Evolutionary conservation across 2,113 vertebrate species (phyloP).

Genomic region (Loxodonta africana): DNA sequence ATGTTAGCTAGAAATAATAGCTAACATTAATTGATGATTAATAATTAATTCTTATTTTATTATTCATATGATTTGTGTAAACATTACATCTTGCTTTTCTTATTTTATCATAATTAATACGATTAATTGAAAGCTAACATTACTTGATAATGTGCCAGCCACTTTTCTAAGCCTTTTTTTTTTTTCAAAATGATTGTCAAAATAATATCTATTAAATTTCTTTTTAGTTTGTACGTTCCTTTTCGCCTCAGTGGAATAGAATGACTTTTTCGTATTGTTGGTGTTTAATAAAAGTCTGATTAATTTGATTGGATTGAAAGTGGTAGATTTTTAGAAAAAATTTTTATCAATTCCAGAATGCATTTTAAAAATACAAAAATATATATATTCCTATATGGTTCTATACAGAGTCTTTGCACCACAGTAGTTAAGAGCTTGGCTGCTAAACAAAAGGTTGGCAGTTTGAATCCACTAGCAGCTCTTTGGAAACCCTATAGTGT

Average conservation of each 20-base stretch:
- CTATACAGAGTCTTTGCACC: no score
- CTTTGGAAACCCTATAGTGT: no score
- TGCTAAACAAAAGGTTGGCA: no score
- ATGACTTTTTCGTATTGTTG: background rate
- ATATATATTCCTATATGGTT: no score
- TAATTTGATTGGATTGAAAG: background rate
- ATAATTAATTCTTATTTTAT: slow-evolving; percentile 19
- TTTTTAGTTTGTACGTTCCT: background rate
- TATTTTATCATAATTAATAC: background rate
- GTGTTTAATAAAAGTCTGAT: background rate
- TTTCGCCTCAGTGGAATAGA: background rate
- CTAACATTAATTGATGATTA: background rate
- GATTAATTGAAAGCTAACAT: background rate
- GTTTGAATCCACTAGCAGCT: no score
- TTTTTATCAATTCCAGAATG: background rate
- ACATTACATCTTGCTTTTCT: slow-evolving; percentile 38
- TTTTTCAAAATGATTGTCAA: background rate
- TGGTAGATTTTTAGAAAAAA: background rate
- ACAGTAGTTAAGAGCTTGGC: no score
- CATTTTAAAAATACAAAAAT: background rate
- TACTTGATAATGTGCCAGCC: background rate
- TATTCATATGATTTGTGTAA: background rate
- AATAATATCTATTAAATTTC: background rate
- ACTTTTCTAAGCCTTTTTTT: background rate
- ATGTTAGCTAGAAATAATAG: background rate